Percentiles rank a stretch among this genome's conserved stretches.
Evolutionary conservation across 2,113 vertebrate genomes (phyloP).

Genomic region (Istiophorus platypterus): DNA sequence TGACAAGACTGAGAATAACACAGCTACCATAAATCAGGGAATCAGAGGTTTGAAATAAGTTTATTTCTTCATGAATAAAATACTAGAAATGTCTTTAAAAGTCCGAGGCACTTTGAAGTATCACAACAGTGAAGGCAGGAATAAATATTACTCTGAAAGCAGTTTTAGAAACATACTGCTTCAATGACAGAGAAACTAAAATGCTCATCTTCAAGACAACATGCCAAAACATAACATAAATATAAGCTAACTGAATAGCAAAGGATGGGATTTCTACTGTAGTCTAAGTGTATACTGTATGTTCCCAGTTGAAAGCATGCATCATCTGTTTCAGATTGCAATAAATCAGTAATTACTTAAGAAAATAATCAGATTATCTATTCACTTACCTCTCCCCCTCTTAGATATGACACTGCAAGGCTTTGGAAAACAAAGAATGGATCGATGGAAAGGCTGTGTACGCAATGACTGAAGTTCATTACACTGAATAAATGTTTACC

Average conservation of each 20-base stretch:
- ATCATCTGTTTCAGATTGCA: slow-evolving; percentile 52
- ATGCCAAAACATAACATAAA: slow-evolving; percentile 46
- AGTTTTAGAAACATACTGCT: slow-evolving; percentile 44
- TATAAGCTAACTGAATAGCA: slow-evolving; percentile 32
- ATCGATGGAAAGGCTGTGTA: slow-evolving; percentile 58
- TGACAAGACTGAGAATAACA: slow-evolving; percentile 14
- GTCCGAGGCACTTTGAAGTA: slow-evolving; percentile 78
- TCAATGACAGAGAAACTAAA: slow-evolving; percentile 42
- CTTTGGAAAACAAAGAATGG: slow-evolving; percentile 44
- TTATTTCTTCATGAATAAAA: slow-evolving; percentile 71
- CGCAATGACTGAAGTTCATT: slow-evolving; percentile 34
- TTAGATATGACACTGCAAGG: slow-evolving; percentile 35
- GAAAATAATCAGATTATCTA: slow-evolving; percentile 30
- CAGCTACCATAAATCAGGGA: slow-evolving; percentile 10
- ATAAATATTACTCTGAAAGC: slow-evolving; percentile 56
- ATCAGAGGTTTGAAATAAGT: slow-evolving; percentile 56
- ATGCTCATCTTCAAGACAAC: slow-evolving; percentile 44
- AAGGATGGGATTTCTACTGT: slow-evolving; percentile 47
- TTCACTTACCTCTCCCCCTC: slow-evolving; percentile 33
- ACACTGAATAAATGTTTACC: slow-evolving; percentile 47
- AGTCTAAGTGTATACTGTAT: slow-evolving; percentile 35
- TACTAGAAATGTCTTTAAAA: slow-evolving; percentile 74
- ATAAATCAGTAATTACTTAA: slow-evolving; percentile 37
- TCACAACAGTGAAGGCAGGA: slow-evolving; percentile 68
- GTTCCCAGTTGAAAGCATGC: slow-evolving; percentile 66